A percentile compares a stretch with the other conserved stretches of the same genome.
Conservation (phyloP, 2,113 vertebrate genomes). For the Setophaga petechia region DNA sequence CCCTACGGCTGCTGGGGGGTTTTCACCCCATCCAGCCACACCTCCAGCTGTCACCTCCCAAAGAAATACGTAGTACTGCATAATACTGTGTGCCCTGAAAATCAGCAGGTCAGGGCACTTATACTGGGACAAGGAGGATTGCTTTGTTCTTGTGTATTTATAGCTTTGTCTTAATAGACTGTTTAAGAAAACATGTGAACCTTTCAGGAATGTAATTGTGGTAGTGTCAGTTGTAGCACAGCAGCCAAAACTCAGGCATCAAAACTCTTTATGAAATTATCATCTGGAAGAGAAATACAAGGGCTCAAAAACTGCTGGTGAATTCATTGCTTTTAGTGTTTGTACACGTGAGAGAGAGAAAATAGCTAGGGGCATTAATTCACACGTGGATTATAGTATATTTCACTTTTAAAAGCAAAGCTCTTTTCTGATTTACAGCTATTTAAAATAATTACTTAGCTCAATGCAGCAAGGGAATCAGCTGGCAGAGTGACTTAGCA, state of each 20-base stretch:
- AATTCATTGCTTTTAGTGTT: background rate
- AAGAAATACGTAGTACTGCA: accelerated
- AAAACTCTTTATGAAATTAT: background rate
- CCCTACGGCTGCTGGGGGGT: background rate
- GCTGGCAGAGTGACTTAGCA: constrained; percentile 27
- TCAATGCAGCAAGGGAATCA: constrained; percentile 56
- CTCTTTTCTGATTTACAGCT: constrained; percentile 50
- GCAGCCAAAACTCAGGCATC: background rate
- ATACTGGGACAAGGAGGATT: background rate
- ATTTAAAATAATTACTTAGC: constrained; percentile 70
- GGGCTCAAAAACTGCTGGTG: background rate
- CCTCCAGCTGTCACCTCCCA: background rate
- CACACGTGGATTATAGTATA: constrained; percentile 25
- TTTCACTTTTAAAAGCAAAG: constrained; percentile 50
- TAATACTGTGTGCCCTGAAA: background rate
- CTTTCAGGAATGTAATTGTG: background rate
- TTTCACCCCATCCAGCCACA: background rate
- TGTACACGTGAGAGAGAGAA: background rate
- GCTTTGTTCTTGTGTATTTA: background rate
- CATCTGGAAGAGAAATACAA: background rate
- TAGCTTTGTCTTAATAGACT: background rate
- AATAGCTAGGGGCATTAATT: constrained; percentile 47
- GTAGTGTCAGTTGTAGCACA: background rate
- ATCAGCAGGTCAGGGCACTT: background rate
- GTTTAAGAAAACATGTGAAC: background rate